A percentile compares a stretch with the other conserved stretches of the same genome.
These are phyloP conservation scores for Gallinago stenura DNA, from an alignment of 2,797 vertebrate species.

Conservation along the genomic window DNA sequence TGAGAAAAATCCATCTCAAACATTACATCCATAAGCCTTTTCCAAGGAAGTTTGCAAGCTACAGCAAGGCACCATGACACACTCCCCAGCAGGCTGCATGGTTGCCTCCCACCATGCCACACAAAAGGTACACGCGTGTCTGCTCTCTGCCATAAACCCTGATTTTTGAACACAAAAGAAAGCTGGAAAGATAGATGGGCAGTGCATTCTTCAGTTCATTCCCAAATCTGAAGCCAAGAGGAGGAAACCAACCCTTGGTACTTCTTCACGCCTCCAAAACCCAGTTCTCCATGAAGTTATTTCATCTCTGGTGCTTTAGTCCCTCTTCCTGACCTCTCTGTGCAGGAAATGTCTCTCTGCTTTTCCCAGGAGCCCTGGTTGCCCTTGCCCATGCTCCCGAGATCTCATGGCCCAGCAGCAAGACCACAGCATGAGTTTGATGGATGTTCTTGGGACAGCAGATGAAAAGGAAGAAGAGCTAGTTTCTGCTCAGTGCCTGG, in stretches of 20 bases:
- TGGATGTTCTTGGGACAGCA: neutral
- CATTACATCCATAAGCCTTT: neutral
- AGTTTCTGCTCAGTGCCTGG: neutral
- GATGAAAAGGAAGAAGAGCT: neutral
- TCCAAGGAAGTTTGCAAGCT: neutral
- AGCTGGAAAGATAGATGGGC: neutral
- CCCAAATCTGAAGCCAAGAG: neutral
- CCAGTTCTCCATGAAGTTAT: neutral
- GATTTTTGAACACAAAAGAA: neutral
- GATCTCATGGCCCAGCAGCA: neutral
- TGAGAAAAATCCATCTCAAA: neutral
- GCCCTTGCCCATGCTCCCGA: neutral
- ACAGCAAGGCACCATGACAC: neutral
- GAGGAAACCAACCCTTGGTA: neutral
- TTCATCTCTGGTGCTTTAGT: neutral
- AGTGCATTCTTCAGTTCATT: neutral
- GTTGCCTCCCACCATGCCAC: neutral
- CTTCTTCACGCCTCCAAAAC: neutral
- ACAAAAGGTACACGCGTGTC: accelerated
- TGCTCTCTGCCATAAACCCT: neutral
- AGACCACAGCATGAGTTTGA: accelerated
- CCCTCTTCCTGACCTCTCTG: neutral
- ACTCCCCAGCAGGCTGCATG: neutral
- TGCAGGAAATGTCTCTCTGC: neutral
- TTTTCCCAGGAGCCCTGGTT: accelerated